Percentiles rank a stretch among this genome's conserved stretches.
Conservation (phyloP, 2,797 vertebrate genomes). For the Crocodylus rhombifer region DNA sequence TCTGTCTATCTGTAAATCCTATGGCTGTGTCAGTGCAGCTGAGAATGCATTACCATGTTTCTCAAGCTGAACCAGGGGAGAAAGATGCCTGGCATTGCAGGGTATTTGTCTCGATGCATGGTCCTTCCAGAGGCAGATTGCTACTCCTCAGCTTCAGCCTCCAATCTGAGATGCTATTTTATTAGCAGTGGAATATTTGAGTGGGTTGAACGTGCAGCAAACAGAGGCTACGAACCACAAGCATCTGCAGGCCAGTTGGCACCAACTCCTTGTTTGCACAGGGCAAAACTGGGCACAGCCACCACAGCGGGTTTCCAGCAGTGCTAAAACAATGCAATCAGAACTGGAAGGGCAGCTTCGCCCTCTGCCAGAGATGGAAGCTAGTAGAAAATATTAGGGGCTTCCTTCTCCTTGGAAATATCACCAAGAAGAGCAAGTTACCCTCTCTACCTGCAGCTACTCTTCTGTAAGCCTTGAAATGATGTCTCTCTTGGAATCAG, state of each 20-base stretch:
- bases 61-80: background rate
- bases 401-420: background rate
- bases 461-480: background rate
- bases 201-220: background rate
- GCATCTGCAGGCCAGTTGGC: background rate
- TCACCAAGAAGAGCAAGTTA: background rate
- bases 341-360: background rate
- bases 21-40: background rate
- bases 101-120: background rate
- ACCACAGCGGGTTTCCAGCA: background rate
- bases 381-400: background rate
- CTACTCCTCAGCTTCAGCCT: background rate
- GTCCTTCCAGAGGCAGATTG: rapidly evolving
- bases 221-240: background rate
- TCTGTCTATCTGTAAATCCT: background rate
- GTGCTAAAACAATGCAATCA: rapidly evolving
- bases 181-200: background rate
- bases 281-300: rapidly evolving
- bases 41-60: background rate
- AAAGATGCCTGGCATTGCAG: background rate
- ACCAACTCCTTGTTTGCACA: rapidly evolving
- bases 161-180: background rate
- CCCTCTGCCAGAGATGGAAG: background rate
- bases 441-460: background rate
- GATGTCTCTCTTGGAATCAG: background rate